phyloP scores from a whole-genome alignment of 1,140 invertebrate species.

The Panonychus citri region DNA sequence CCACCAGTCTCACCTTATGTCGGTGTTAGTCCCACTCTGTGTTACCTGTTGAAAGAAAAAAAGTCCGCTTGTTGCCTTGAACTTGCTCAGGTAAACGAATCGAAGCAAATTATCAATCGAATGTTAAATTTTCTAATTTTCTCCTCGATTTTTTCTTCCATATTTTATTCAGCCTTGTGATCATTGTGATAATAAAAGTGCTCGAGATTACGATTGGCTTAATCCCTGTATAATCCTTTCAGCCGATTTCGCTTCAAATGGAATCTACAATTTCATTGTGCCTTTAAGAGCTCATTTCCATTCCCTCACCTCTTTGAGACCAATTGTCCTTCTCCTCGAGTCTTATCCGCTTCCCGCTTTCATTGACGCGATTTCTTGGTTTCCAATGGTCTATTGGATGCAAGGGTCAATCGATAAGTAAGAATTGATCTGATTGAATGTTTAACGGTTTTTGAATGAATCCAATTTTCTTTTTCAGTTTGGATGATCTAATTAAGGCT shows the following conservation, averaged over 20 bases:
- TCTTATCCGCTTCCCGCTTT: slow-evolving; percentile 69
- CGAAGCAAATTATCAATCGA: too few species aligned
- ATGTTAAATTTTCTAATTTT: too few species aligned
- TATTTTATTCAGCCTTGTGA: slow-evolving; percentile 81
- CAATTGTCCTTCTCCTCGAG: slow-evolving; percentile 32
- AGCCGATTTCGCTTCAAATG: slow-evolving; percentile 89
- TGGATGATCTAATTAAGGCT: slow-evolving; percentile 34
- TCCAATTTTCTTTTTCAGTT: too few species aligned
- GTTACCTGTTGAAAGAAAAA: slow-evolving; percentile 84
- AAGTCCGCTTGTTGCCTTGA: slow-evolving; percentile 85
- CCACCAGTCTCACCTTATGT: slow-evolving; percentile 92
- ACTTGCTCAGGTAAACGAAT: too few species aligned
- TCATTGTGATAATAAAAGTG: slow-evolving; percentile 72
- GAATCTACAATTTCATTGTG: slow-evolving; percentile 96
- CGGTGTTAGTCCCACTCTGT: slow-evolving; percentile 82
- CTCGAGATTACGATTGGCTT: slow-evolving; percentile 90
- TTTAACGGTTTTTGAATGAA: too few species aligned
- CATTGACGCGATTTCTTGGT: slow-evolving; percentile 82
- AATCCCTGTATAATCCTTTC: slow-evolving; percentile 90
- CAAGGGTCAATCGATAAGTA: slow-evolving; percentile 85
- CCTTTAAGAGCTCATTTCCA: slow-evolving; percentile 83
- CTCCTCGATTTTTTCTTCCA: too few species aligned
- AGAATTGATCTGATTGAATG: too few species aligned
- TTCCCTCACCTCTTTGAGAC: slow-evolving; percentile 66
- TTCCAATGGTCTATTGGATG: slow-evolving; percentile 89